Base-by-base conservation (phyloP, 2,888 invertebrate genomes). In the Diplolepis rosae region DNA sequence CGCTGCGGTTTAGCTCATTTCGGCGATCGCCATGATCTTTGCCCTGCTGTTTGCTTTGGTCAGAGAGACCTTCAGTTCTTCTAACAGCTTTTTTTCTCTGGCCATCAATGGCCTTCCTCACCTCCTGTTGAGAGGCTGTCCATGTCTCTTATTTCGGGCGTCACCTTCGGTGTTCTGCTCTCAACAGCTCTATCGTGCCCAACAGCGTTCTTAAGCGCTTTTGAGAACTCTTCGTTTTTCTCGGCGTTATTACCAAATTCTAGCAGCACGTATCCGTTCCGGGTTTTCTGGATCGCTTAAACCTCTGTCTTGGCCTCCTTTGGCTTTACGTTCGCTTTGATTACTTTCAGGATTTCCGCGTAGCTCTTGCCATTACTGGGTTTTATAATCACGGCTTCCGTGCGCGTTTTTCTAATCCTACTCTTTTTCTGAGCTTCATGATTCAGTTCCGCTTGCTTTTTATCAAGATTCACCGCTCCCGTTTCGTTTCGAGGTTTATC, bases 181-280 rank as follows among this genome's bases (percentile, higher is more conserved):
- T 30, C 30, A 30, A 30, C 30, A 5, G 30, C 6, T 4, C 30
- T 6, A 30, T 30, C 6, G 4, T 30, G 4, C 4, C 30, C 30
- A 3, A 30, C 4, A 30, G 30, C 30, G 30, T 30, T 30, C 6
- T 6, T 30, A 5, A 6, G 30, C 6, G 66, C 54, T 1, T 68
- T 42, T 4, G 32, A 32, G 45, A 73, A 65, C 2, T 24, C 42
- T 9, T 42, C 18, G 0, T 32, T 50, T 35, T 73, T 51, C 13
- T 68, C 61, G 1, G 61, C 11, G 2, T 15, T 18, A 18, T 30
- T 52, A 3, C 66, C 56, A 1, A 71, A 50, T 32, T 73, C 52
- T 18, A 75, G 2, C 7, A 75, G 35, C n/a, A 75, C 28, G 1
- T 75, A 45, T 1, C 72, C 70, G 11, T 9, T 54, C 28, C 48